Conservation (phyloP, 2,888 invertebrate species). For the Metopia argyrocephala region DNA sequence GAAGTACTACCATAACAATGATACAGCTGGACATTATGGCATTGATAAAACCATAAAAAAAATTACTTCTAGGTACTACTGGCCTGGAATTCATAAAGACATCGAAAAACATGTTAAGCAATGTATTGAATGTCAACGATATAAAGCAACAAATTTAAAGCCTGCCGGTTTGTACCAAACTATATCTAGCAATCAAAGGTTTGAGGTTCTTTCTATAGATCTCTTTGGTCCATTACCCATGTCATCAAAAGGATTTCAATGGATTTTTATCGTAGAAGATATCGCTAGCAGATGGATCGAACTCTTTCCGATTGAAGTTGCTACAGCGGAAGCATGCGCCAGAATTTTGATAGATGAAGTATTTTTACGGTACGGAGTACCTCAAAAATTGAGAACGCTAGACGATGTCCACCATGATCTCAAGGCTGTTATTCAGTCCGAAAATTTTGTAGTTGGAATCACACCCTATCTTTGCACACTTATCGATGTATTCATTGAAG, state of each 20-base stretch:
- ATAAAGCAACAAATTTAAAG: no score
- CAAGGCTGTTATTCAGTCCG: constrained; percentile 31
- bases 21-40: constrained; percentile 43
- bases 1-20: constrained; percentile 40
- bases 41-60: constrained; percentile 16
- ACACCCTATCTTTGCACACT: no score
- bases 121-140: no score
- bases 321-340: constrained; percentile 69
- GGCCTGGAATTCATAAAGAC: constrained; percentile 13
- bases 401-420: constrained; percentile 41
- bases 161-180: no score
- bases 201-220: no score
- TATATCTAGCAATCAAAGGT: no score
- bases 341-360: constrained; percentile 66
- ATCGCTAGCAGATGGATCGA: constrained; percentile 66
- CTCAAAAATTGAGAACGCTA: constrained; percentile 62
- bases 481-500: constrained; percentile 27
- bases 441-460: constrained; percentile 43
- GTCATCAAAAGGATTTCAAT: constrained; percentile 46
- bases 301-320: constrained; percentile 68
- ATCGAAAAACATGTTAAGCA: constrained; percentile 16
- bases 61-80: constrained; percentile 23
- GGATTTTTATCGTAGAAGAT: constrained; percentile 68
- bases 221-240: constrained; percentile 40
- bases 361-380: constrained; percentile 71